These are phyloP conservation scores for Phanerotoma sp. DNA, from an alignment of 2,888 invertebrate genomes.

Conservation along the genomic window DNA sequence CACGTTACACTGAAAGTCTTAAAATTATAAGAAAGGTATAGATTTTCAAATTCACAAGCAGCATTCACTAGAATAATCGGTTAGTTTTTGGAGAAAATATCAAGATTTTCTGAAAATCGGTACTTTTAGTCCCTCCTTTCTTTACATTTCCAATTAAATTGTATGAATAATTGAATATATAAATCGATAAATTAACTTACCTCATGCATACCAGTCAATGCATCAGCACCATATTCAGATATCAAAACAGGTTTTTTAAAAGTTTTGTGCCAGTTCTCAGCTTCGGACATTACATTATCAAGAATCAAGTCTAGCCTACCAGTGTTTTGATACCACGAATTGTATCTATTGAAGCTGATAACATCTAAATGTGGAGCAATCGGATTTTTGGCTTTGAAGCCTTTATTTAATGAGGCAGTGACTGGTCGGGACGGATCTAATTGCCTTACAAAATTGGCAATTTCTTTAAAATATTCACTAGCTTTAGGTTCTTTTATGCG, in stretches of 20 bases:
- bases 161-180: too few species aligned
- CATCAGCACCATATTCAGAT: conserved; percentile 96
- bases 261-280: conserved; percentile 74
- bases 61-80: too few species aligned
- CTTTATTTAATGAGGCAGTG: conserved; percentile 77
- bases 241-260: conserved; percentile 89
- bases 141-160: too few species aligned
- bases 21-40: too few species aligned
- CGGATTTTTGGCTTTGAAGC: too few species aligned
- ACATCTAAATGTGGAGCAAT: conserved; percentile 72
- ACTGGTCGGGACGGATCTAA: conserved; percentile 83
- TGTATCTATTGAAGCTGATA: conserved; percentile 95
- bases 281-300: conserved; percentile 72
- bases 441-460: conserved; percentile 74
- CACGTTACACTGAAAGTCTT: too few species aligned
- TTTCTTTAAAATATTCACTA: conserved; percentile 76
- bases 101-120: too few species aligned
- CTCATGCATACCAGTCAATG: conserved; percentile 85
- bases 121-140: too few species aligned
- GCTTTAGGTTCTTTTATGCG: conserved; percentile 70
- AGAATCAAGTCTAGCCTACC: conserved; percentile 79
- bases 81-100: too few species aligned
- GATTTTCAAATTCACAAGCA: too few species aligned
- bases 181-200: too few species aligned
- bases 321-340: conserved; percentile 89